Base-by-base conservation (phyloP, 1,140 invertebrate genomes). In the Argopecten irradians region DNA sequence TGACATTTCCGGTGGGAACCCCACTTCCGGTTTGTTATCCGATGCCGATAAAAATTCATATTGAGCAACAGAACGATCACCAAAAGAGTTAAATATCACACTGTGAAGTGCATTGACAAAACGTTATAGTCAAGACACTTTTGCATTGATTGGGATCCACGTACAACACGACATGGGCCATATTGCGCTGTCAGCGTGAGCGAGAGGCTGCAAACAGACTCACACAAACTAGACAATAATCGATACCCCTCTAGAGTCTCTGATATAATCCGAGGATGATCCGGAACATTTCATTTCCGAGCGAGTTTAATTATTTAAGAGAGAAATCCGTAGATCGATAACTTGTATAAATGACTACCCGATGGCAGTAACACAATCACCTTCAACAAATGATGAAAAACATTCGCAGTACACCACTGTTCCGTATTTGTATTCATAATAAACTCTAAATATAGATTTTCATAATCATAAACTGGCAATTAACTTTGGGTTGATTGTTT, bases 241-340 rank as follows among this genome's bases (percentile, higher is more conserved):
- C 55, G n/a, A 71, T 71, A 71, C n/a, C 16, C 55, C 55, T 16
- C 43, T 71, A 71, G 22, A 71, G 28, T n/a, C 55, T 22, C 55
- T 5, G 55, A 71, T 71, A 28, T 28, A 28, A 71, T 71, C 55
- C 28, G 55, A 8, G n/a, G 55, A 71, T 71, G 55, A 71, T 71
- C 55, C n/a, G 55, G 28, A 71, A 71, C 55, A 71, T 71, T 71
- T 71, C 55, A 71, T 71, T 71, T 71, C 55, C 55, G 55, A 71
- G 3, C 8, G n/a, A 71, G 55, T 71, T 71, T 71, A 71, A 71
- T 71, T 71, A 71, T 71, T 71, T 71, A 71, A 71, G 55, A 28
- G n/a, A 71, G 55, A 71, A 71, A 71, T 71, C 55, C 55, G 55
- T n/a, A 0, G 55, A 71, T 71, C 55, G 55, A 71, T 71, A 71